Base-by-base conservation (phyloP, 2,797 vertebrate genomes). In the Gastrophryne carolinensis region DNA sequence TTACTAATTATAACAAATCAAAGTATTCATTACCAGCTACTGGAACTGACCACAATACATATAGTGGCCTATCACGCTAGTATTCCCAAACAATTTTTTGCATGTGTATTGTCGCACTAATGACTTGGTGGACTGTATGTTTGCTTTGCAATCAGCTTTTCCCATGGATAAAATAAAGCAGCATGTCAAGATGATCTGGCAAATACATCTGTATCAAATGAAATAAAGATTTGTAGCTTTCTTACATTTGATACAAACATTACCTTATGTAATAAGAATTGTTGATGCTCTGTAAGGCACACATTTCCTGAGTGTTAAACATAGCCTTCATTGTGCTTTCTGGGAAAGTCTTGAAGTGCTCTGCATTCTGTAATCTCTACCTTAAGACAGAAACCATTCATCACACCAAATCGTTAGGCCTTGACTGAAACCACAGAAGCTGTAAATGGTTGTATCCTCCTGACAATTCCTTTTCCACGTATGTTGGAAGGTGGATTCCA, bases 361-460 rank as follows among this genome's bases (percentile, higher is more conserved):
- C 70, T 72, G 68, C 52, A 65, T 78, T 78, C 68, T 78, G 50
- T 66, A 78, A 78, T 72, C 75, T 78, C 41, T 60, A 66, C 24
- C 60, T 65, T 58, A 54, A 72, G 75, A 78, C 75, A 78, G 67
- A 76, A 76, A 78, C 68, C 68, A 78, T 78, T 72, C 75, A 78
- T 78, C 68, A 78, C 75, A 78, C 75, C 68, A 65, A 66, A 72
- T 66, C 75, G 54, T 65, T 56, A 73, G 71, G 56, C 61, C 50
- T 65, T 78, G 61, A 78, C 75, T 78, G 75, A 72, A 78, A 78
- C 68, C 68, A 78, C 75, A 78, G 75, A 78, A 78, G 75, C 68
- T 72, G 75, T 72, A 72, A 78, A 78, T 78, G 75, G 68, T 72
- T 78, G 32, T 78, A 78, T 78, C 69, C 75, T 78, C 75, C 19